Conservation (phyloP, 1,140 invertebrate genomes). For the Diuraphis noxia region DNA sequence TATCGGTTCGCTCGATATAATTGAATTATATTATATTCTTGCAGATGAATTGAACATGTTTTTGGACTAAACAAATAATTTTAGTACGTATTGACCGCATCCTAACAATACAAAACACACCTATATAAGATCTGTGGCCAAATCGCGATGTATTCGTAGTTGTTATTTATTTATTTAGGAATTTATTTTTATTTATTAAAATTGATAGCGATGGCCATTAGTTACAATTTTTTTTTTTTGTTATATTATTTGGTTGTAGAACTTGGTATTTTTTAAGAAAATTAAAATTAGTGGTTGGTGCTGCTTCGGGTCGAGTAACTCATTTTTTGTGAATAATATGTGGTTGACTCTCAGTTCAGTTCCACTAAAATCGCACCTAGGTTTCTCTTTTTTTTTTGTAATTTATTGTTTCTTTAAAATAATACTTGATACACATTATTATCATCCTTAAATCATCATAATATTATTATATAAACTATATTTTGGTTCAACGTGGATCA, state of each 20-base stretch:
- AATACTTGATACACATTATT: not conserved
- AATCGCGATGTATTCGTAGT: not conserved
- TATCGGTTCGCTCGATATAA: not conserved
- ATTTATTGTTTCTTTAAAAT: not conserved
- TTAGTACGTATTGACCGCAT: not conserved
- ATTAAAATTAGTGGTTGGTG: too few species aligned
- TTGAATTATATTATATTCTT: conserved; percentile 13
- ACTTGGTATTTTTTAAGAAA: too few species aligned
- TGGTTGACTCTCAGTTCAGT: too few species aligned
- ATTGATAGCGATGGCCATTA: too few species aligned
- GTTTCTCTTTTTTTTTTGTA: too few species aligned
- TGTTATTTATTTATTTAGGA: too few species aligned
- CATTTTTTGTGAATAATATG: too few species aligned
- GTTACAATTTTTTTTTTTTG: too few species aligned
- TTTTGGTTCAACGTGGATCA: not conserved
- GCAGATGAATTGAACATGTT: not conserved
- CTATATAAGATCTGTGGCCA: not conserved
- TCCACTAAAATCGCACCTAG: too few species aligned
- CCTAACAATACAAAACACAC: not conserved
- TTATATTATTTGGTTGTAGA: too few species aligned
- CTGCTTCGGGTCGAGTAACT: too few species aligned
- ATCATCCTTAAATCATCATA: not conserved
- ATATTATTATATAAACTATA: not conserved
- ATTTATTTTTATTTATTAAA: too few species aligned
- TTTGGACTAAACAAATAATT: not conserved